Evolutionary conservation across 2,888 invertebrate species (phyloP).

Genomic region (Strigamia crassipes): DNA sequence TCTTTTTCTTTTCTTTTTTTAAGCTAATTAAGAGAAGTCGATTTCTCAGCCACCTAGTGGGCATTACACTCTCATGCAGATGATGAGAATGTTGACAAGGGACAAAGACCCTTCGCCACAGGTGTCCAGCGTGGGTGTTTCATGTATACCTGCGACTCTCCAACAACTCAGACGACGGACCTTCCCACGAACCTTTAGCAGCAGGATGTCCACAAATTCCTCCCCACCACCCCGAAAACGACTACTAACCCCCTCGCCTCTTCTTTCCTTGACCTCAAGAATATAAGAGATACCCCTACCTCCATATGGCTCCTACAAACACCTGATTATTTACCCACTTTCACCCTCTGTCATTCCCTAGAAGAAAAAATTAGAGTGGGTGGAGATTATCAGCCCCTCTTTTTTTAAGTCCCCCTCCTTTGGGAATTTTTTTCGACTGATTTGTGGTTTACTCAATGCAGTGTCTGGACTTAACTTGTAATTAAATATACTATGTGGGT

Average conservation of each 20-base stretch:
- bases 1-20: background rate
- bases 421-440: constrained; percentile 12
- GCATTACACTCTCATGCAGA: constrained; percentile 29
- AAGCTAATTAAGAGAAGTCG: constrained; percentile 5
- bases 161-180: constrained; percentile 17
- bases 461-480: constrained; percentile 15
- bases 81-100: constrained; percentile 42
- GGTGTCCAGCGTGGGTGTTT: constrained; percentile 40
- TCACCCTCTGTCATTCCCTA: constrained; percentile 38
- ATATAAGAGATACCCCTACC: constrained; percentile 41
- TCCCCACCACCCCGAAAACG: background rate
- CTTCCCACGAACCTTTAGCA: constrained; percentile 39
- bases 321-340: constrained; percentile 42
- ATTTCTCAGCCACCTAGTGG: constrained; percentile 37
- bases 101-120: constrained; percentile 38
- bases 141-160: constrained; percentile 29
- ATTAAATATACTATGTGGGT: background rate
- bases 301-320: constrained; percentile 38
- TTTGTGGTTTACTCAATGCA: constrained; percentile 35
- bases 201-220: constrained; percentile 32
- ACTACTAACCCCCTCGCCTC: constrained; percentile 24
- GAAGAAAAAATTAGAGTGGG: constrained; percentile 36
- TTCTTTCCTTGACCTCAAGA: constrained; percentile 25
- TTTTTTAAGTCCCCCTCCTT: background rate
- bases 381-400: constrained; percentile 28